Base-by-base conservation (phyloP, 2,797 vertebrate species). In the Halcyon chelicuti region DNA sequence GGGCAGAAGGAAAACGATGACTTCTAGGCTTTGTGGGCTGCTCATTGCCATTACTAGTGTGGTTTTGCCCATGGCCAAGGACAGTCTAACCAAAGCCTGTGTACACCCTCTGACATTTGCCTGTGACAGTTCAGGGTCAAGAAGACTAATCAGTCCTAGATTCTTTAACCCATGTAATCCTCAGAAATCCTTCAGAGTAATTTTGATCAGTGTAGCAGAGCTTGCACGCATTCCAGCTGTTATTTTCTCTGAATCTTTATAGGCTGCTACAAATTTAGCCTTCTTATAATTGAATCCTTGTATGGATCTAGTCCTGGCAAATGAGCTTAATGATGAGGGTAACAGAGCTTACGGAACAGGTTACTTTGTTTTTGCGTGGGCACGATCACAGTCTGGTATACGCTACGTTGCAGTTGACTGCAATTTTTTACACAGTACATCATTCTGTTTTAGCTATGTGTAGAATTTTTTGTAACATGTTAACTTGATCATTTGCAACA, bases 101-200 rank as follows among this genome's bases (percentile, higher is more conserved):
- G 14, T 65, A 9, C 10, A 35, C 18, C 18, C 14, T 65, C 35
- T 65, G 42, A 73, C 21, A 57, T 49, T 77, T 84, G 7, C 19
- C 54, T 49, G 0, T 68, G 84, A 33, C 33, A n/a, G 10, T 58
- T 74, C 29, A 75, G 79, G 71, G 76, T 91, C 82, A 72, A 91
- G 86, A 93, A 61, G 58, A 77, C 40, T 88, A 80, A 90, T 84
- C 42, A 72, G 46, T 68, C 46, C 10, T 0, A 2, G 37, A 44
- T 75, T 66, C 58, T 39, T 83, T 84, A 88, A 90, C 78, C 37
- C 0, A 0, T 20, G 7, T 52, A 85, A 94, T 86, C 81, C 78
- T 76, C 65, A 77, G 68, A 94, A 91, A 95, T 68, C 65, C 61
- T 77, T 86, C 75, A 61, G 33, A 86, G 58, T 77, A 80, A 80